These are phyloP conservation scores for Amphiura filiformis DNA, from an alignment of 35 echinoderm and acorn worm genomes.

Conservation along the genomic window DNA sequence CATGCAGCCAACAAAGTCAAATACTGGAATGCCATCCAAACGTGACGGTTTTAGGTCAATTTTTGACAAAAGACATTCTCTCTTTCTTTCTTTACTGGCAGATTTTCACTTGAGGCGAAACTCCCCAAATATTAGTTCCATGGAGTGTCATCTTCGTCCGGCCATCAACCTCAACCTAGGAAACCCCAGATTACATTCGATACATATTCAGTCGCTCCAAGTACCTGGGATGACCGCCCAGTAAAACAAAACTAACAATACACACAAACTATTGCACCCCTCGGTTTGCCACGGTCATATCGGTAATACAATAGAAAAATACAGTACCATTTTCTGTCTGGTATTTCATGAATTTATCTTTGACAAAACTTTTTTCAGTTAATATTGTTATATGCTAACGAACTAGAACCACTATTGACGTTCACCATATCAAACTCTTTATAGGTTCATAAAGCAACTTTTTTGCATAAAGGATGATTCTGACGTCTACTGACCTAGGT, in stretches of 20 bases:
- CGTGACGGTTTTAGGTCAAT: neutral
- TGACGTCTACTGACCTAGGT: neutral
- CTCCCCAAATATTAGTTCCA: neutral
- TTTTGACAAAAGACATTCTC: neutral
- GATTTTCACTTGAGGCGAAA: neutral
- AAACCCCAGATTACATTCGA: neutral
- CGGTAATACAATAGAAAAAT: neutral
- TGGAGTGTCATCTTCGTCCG: neutral
- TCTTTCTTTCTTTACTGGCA: neutral
- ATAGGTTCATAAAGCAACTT: neutral
- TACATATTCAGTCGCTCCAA: neutral
- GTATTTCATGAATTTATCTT: slow-evolving; percentile 4
- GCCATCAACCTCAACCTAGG: neutral
- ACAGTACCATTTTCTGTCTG: neutral
- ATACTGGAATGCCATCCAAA: too few species aligned
- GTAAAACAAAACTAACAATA: too few species aligned
- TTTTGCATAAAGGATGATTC: neutral
- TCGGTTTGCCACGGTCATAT: too few species aligned
- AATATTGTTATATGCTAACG: neutral
- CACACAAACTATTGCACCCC: too few species aligned
- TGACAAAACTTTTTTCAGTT: neutral
- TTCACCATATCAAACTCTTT: neutral
- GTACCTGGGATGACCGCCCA: too few species aligned
- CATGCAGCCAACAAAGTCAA: too few species aligned
- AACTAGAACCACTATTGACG: neutral